phyloP scores from a whole-genome alignment of 1,140 invertebrate species.

The Battus philenor region DNA sequence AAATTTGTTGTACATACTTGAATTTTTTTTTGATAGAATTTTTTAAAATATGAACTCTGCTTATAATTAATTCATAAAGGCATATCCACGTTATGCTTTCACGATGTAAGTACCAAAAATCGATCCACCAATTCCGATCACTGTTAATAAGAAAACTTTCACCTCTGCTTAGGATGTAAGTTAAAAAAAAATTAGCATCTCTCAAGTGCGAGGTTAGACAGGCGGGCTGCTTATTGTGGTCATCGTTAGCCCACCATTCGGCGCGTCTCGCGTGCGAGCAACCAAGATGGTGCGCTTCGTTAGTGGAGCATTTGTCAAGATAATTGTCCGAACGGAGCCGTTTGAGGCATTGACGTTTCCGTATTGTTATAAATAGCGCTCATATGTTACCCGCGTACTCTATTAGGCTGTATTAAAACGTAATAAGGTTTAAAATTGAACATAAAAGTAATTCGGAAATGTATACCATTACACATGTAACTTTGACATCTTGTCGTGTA shows the following conservation, averaged over 20 bases:
- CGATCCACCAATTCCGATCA: too few relatives aligned
- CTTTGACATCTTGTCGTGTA: conserved; percentile 52
- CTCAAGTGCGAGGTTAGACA: conserved; percentile 28
- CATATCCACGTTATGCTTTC: too few relatives aligned
- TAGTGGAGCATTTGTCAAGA: conserved; percentile 65
- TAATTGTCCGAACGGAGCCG: conserved; percentile 54
- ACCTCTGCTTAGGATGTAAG: conserved; percentile 18
- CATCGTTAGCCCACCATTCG: conserved; percentile 54
- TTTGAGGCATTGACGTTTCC: conserved; percentile 52
- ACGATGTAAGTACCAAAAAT: too few relatives aligned
- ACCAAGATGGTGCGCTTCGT: conserved; percentile 53
- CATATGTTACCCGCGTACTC: conserved; percentile 7
- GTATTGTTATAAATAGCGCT: conserved; percentile 46
- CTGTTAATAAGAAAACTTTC: conserved; percentile 38
- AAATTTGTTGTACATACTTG: too few relatives aligned
- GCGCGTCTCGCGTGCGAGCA: conserved; percentile 43
- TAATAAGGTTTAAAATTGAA: conserved; percentile 24
- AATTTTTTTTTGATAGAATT: too few relatives aligned
- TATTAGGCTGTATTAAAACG: conserved; percentile 17
- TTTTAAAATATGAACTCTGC: too few relatives aligned
- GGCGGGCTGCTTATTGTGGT: conserved; percentile 22
- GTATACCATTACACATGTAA: conserved; percentile 19
- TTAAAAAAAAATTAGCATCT: conserved; percentile 43
- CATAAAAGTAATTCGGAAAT: conserved; percentile 18
- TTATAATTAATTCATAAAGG: too few relatives aligned